Conservation (phyloP, 2,797 vertebrate species). For the Sebastiscus albofasciatus region DNA sequence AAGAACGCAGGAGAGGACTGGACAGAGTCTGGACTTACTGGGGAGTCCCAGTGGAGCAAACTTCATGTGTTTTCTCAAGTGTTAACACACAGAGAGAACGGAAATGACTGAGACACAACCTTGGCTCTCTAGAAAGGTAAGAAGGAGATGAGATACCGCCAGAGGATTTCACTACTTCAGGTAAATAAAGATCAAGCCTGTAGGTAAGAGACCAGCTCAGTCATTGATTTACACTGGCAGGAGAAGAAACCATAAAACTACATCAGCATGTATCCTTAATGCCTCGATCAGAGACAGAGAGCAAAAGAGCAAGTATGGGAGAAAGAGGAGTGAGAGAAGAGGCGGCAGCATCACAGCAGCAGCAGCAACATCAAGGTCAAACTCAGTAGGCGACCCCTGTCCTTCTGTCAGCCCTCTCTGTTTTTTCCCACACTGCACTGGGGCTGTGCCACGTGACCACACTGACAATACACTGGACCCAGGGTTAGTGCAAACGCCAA, state of each 20-base stretch:
- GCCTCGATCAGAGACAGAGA: conserved; percentile 21
- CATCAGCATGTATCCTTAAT: conserved; percentile 53
- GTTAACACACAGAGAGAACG: conserved; percentile 27
- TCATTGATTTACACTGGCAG: conserved; percentile 46
- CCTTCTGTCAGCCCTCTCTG: conserved; percentile 54
- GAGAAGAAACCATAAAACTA: conserved; percentile 23
- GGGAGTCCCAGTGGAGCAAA: conserved; percentile 47
- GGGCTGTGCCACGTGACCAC: conserved; percentile 16
- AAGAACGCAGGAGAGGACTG: conserved; percentile 32
- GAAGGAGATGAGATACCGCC: conserved; percentile 10
- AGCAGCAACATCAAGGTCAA: conserved; percentile 54
- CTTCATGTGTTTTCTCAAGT: conserved; percentile 46
- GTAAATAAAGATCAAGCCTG: conserved; percentile 35
- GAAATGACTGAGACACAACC: conserved; percentile 27
- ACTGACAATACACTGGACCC: conserved; percentile 16
- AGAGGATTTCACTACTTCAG: conserved; percentile 25
- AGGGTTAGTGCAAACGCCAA: not conserved
- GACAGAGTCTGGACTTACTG: conserved; percentile 30
- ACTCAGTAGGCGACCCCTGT: conserved; percentile 56
- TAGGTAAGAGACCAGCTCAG: conserved; percentile 35
- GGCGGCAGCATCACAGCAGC: conserved; percentile 7
- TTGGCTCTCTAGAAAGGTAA: conserved; percentile 27
- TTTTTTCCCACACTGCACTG: conserved; percentile 47
- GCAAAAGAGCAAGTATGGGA: conserved; percentile 2
- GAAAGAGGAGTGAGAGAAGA: conserved; percentile 5